Base-by-base conservation (phyloP, 2,797 vertebrate species). In the Telmatherina bonti region DNA sequence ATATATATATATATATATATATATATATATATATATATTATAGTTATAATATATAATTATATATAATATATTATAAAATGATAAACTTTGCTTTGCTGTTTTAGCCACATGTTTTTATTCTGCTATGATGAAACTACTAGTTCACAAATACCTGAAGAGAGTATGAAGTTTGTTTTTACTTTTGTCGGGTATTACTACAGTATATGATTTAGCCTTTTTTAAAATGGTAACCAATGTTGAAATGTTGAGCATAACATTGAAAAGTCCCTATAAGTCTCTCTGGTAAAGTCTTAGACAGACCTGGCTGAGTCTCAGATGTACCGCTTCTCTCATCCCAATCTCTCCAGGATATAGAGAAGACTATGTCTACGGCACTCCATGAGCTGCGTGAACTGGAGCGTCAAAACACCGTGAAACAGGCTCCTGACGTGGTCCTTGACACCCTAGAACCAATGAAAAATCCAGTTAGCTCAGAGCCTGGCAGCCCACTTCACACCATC, bases 341-440 rank as follows among this genome's bases (percentile, higher is more conserved):
- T 49, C 47, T 58, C 43, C 24, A 99, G 98, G 97, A 99, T 93
- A 99, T 99, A 29, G 97, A 99, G 91, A 99, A 99, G 92, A 99
- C 97, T n/a, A 99, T 99, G 97, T 98, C 92, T 77, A 99, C 97
- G 0, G 97, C 98, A 0, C 94, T 99, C 47, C 97, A 98, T 0
- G 98, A 99, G 91, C 93, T 99, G 55, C 95, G 96, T 16, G 98
- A 99, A 82, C 95, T 99, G 67, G 98, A 99, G 91, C 92, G 97
- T 26, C 97, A 99, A 90, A 99, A 99, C 91, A 96, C 96, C 0
- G 96, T 93, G 69, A 99, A 99, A 88, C 97, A 99, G 93, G 97
- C 98, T 0, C 98, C 97, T 0, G 98, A 98, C 0, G 96, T 99
- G 81, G 98, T 99, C 24, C 90, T 99, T 89, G 98, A 99, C 94